These are phyloP conservation scores for Rhingia campestris DNA, from an alignment of 2,888 invertebrate species.

Conservation along the genomic window DNA sequence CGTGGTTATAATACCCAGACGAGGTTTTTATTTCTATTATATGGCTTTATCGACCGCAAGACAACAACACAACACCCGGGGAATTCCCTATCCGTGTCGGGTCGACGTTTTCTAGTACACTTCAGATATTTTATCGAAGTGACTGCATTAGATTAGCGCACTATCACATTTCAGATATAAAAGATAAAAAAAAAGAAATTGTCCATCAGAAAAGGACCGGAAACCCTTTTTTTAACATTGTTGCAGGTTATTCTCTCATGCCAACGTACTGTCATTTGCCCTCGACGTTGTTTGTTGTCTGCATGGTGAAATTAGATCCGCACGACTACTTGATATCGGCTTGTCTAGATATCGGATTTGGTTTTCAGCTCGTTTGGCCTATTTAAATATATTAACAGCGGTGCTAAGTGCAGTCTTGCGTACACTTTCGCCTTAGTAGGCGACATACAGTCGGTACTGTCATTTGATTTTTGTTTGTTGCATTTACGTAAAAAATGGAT, in stretches of 20 bases:
- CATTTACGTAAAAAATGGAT: neutral
- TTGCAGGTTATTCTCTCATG: constrained; percentile 28
- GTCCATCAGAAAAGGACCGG: constrained; percentile 42
- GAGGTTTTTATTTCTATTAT: constrained; percentile 1
- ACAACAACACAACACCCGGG: constrained; percentile 10
- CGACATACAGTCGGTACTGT: neutral
- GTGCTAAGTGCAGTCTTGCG: constrained; percentile 13
- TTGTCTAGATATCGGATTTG: constrained; percentile 42
- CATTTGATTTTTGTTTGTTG: neutral
- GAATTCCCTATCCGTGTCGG: constrained; percentile 45
- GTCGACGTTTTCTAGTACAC: constrained; percentile 18
- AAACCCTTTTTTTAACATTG: constrained; percentile 39
- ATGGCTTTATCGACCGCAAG: constrained; percentile 21
- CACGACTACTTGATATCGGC: constrained; percentile 29
- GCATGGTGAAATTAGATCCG: constrained; percentile 40
- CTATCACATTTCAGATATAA: constrained; percentile 48
- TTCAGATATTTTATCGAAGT: constrained; percentile 13
- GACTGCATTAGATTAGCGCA: constrained; percentile 32
- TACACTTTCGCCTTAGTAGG: constrained; percentile 22
- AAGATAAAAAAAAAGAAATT: constrained; percentile 14
- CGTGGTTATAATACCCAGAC: neutral
- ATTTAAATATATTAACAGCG: constrained; percentile 12
- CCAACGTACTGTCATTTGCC: neutral
- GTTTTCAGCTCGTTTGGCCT: constrained; percentile 28
- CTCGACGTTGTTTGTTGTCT: constrained; percentile 24